Evolutionary conservation across 2,888 invertebrate species (phyloP).

Genomic region (Eupeodes luniger): DNA sequence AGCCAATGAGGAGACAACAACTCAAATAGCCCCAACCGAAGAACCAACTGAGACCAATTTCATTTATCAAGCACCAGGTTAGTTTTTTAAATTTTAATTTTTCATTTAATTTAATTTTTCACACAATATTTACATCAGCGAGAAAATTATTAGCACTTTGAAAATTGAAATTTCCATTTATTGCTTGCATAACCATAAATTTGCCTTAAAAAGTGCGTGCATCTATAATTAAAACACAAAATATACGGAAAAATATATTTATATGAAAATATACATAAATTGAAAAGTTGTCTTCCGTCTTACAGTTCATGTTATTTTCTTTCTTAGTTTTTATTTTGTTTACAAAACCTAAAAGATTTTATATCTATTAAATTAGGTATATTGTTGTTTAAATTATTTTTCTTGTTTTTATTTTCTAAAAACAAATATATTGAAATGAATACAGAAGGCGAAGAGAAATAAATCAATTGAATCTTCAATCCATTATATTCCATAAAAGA

Average conservation of each 20-base stretch:
- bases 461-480: not conserved
- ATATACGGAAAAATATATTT: not conserved
- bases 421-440: not conserved
- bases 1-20: slow-evolving; percentile 80
- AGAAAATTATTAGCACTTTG: slow-evolving; percentile 29
- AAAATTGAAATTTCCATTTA: slow-evolving; percentile 20
- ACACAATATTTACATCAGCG: not conserved
- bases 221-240: slow-evolving; percentile 44
- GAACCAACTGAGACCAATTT: slow-evolving; percentile 84
- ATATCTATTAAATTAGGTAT: not conserved
- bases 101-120: not conserved
- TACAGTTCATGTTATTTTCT: not conserved
- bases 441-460: not conserved
- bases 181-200: slow-evolving; percentile 40
- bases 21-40: slow-evolving; percentile 79
- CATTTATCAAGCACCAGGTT: slow-evolving; percentile 86
- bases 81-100: slow-evolving; percentile 56
- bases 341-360: not conserved
- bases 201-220: slow-evolving; percentile 3
- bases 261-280: slow-evolving; percentile 30
- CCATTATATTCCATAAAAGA: not conserved
- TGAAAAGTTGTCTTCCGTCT: not conserved
- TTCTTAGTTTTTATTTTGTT: not conserved
- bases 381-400: not conserved
- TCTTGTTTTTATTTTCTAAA: not conserved